phyloP scores from a whole-genome alignment of 2,888 invertebrate genomes.

The Trichopria drosophilae region DNA sequence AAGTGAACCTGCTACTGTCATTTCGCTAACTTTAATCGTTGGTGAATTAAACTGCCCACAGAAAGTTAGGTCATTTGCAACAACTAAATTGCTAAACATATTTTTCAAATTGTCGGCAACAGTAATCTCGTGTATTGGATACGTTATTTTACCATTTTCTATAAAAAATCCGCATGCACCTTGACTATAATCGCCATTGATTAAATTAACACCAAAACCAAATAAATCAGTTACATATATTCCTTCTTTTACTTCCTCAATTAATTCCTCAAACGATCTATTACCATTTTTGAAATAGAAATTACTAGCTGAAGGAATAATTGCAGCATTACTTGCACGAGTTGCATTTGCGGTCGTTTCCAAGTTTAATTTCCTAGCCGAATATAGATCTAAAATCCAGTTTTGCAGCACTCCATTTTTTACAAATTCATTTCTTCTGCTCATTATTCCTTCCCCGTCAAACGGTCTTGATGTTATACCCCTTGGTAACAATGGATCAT shows the following conservation, averaged over 20 bases:
- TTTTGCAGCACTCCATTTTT: constrained; percentile 12
- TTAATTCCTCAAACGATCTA: constrained; percentile 13
- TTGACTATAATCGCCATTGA: constrained; percentile 14
- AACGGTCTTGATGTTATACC: constrained; percentile 11
- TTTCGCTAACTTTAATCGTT: constrained; percentile 26
- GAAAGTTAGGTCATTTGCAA: constrained; percentile 23
- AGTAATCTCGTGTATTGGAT: constrained; percentile 12
- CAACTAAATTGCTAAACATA: constrained; percentile 23
- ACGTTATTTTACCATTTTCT: constrained; percentile 15
- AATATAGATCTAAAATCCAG: constrained; percentile 13
- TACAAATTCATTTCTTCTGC: constrained; percentile 12
- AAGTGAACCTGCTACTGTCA: constrained; percentile 24
- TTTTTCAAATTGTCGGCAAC: constrained; percentile 13
- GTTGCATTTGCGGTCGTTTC: constrained; percentile 14
- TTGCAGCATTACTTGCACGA: constrained; percentile 15
- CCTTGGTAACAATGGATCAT: constrained; percentile 12
- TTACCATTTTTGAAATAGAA: constrained; percentile 11
- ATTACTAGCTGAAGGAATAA: constrained; percentile 14
- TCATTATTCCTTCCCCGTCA: constrained; percentile 9
- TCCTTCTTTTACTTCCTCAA: constrained; percentile 14
- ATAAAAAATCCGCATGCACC: constrained; percentile 14
- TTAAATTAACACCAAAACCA: constrained; percentile 15
- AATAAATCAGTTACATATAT: constrained; percentile 15
- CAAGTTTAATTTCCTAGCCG: constrained; percentile 12
- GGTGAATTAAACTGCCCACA: constrained; percentile 25